phyloP scores from a whole-genome alignment of 2,888 invertebrate genomes.

The Perizoma affinitatum region DNA sequence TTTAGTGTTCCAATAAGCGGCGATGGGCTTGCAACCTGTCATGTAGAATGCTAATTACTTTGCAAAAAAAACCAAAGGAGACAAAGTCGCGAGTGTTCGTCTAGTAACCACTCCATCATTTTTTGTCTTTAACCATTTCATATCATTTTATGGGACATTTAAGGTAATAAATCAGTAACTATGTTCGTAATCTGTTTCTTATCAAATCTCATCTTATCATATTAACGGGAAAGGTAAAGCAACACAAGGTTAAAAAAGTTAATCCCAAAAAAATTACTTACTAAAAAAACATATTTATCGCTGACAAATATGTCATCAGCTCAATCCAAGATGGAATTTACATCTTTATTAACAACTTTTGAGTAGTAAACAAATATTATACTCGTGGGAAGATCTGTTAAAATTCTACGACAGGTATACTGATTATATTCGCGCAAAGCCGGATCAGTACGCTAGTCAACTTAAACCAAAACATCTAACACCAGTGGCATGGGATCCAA shows the following conservation, averaged over 20 bases:
- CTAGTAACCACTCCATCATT: too few species aligned
- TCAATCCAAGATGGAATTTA: constrained; percentile 15
- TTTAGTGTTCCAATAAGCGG: too few species aligned
- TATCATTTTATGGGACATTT: too few species aligned
- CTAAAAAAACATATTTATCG: constrained; percentile 5
- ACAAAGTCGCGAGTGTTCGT: too few species aligned
- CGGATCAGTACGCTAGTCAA: constrained; percentile 6
- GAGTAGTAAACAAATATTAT: constrained; percentile 10
- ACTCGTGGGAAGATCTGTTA: constrained; percentile 18
- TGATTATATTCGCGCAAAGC: constrained; percentile 10
- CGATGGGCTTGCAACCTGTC: too few species aligned
- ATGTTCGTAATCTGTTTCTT: too few species aligned
- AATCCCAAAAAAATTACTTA: constrained; percentile 11
- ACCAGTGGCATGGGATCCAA: constrained; percentile 20
- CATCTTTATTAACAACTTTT: constrained; percentile 8
- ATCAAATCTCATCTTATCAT: too few species aligned
- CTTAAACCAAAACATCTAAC: constrained; percentile 1
- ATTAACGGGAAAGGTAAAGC: constrained; percentile 1
- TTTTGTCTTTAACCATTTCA: too few species aligned
- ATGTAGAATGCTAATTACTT: too few species aligned
- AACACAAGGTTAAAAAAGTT: constrained; percentile 3
- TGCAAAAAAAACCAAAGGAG: too few species aligned
- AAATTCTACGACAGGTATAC: constrained; percentile 6
- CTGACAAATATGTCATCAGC: constrained; percentile 14
- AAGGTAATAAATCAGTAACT: too few species aligned